A percentile compares a stretch with the other conserved stretches of the same genome.
Evolutionary conservation across 2,797 vertebrate species (phyloP).

Genomic region (Babyrousa celebensis): DNA sequence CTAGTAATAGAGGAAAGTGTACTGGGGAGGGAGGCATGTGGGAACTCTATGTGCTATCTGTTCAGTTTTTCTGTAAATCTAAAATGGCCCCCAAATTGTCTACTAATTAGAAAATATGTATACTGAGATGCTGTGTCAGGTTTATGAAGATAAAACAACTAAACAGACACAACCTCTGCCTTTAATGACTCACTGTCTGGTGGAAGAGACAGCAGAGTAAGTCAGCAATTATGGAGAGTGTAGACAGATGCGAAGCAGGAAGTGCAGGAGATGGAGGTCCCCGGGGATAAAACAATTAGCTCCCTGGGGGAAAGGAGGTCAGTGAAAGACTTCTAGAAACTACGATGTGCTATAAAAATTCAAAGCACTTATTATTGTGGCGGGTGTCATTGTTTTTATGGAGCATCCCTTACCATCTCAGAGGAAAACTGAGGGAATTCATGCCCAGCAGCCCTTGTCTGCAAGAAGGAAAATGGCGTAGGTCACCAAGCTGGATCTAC

Average conservation of each 20-base stretch:
- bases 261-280: background rate
- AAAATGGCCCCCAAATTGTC: background rate
- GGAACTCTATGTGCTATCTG: no score
- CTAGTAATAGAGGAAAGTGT: no score
- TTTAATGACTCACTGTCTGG: background rate
- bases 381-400: background rate
- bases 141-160: background rate
- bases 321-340: rapidly evolving
- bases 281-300: background rate
- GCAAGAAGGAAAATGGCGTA: background rate
- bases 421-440: background rate
- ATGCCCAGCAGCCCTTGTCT: background rate
- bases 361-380: rapidly evolving
- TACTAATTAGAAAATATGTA: background rate
- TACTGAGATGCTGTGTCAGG: background rate
- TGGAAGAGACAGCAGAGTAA: background rate
- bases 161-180: background rate
- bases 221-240: background rate
- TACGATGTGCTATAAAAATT: rapidly evolving
- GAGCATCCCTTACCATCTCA: background rate
- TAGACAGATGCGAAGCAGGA: background rate
- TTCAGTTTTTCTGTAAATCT: background rate
- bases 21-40: no score
- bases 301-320: background rate
- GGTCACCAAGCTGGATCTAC: background rate